These are phyloP conservation scores for Pseudopodoces humilis DNA, from an alignment of 2,113 vertebrate species.

Conservation along the genomic window DNA sequence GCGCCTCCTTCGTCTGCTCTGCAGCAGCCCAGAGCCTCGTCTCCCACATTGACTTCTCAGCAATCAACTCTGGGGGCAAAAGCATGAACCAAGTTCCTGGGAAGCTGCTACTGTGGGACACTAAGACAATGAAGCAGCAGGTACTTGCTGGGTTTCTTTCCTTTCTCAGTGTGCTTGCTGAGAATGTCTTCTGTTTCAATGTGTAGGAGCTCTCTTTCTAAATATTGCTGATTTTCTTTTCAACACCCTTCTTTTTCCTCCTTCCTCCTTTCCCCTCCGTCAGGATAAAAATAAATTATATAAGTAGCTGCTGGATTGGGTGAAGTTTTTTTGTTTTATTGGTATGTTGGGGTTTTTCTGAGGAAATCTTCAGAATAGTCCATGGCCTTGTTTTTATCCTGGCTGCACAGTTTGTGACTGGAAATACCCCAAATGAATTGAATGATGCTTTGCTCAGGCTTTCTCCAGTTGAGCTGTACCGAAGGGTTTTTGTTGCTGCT, in stretches of 20 bases:
- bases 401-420: background rate
- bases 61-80: constrained; percentile 48
- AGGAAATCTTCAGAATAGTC: background rate
- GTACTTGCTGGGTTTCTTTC: constrained; percentile 59
- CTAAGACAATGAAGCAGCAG: constrained; percentile 97
- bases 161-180: background rate
- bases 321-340: background rate
- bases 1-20: constrained; percentile 93
- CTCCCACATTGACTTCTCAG: constrained; percentile 55
- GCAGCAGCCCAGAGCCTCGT: constrained; percentile 81
- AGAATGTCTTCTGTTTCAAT: background rate
- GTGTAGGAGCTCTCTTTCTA: background rate
- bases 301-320: background rate
- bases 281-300: background rate
- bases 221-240: background rate
- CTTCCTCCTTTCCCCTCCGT: background rate
- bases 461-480: background rate
- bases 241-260: background rate
- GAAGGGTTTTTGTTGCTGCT: background rate
- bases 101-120: constrained; percentile 94
- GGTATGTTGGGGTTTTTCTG: background rate
- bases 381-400: background rate
- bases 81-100: constrained; percentile 81
- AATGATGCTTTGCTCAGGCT: background rate
- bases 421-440: background rate